Evolutionary conservation across 1,140 invertebrate genomes (phyloP).

Genomic region (Bombus confusus): DNA sequence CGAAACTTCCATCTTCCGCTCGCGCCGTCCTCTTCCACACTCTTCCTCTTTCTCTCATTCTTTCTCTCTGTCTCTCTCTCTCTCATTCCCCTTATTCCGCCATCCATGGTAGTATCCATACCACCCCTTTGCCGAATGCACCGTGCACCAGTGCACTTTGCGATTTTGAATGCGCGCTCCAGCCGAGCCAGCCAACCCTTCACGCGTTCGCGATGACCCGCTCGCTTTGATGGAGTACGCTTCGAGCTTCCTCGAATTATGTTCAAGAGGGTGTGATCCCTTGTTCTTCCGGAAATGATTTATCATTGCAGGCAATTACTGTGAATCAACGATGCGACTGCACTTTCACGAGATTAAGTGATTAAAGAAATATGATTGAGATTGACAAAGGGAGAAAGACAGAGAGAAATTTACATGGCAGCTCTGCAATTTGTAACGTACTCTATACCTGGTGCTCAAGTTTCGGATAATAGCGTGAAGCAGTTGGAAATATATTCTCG

Average conservation of each 20-base stretch:
- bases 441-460: not conserved
- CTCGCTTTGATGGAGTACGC: slow-evolving; percentile 8
- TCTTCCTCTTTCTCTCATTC: not conserved
- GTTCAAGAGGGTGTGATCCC: slow-evolving; percentile 5
- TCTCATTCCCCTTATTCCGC: not conserved
- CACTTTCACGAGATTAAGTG: slow-evolving; percentile 10
- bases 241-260: not conserved
- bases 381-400: not conserved
- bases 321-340: not conserved
- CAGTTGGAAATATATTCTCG: not conserved
- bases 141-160: not conserved
- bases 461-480: not conserved
- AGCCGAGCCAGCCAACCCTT: not conserved
- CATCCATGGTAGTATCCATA: not conserved
- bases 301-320: slow-evolving; percentile 27
- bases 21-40: slow-evolving; percentile 13
- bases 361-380: not conserved
- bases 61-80: slow-evolving; percentile 2
- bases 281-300: slow-evolving; percentile 20
- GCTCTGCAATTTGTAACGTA: not conserved
- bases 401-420: not conserved
- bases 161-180: slow-evolving; percentile 6
- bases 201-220: slow-evolving; percentile 25
- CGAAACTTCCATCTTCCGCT: slow-evolving; percentile 68
- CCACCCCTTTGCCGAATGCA: not conserved